Evolutionary conservation across 2,113 vertebrate genomes (phyloP).

Genomic region (Argyrosomus japonicus): DNA sequence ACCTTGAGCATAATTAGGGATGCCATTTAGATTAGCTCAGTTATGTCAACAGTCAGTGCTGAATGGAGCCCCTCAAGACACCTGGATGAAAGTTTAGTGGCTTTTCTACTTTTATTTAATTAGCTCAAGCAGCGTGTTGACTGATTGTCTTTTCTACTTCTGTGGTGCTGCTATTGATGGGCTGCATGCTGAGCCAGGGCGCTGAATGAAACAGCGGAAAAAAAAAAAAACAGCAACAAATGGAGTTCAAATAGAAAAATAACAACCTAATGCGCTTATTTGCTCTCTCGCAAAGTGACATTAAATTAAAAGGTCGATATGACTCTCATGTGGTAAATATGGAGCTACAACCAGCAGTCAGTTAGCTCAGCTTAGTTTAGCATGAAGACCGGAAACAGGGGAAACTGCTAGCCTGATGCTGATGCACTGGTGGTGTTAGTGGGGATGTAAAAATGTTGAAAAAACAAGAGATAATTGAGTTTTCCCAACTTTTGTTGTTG

Average conservation of each 20-base stretch:
- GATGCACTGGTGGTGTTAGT: too few relatives aligned
- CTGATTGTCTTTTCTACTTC: constrained; percentile 33
- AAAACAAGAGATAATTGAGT: too few relatives aligned
- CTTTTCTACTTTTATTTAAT: constrained; percentile 53
- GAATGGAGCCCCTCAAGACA: constrained; percentile 43
- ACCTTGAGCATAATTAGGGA: constrained; percentile 57
- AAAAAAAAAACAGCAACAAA: not conserved
- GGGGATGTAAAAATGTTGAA: too few relatives aligned
- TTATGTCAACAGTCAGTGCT: constrained; percentile 37
- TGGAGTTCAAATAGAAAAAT: not conserved
- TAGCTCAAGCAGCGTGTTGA: constrained; percentile 52
- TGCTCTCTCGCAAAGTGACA: not conserved
- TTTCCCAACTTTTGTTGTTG: too few relatives aligned
- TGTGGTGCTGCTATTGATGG: constrained; percentile 56
- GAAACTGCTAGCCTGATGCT: not conserved
- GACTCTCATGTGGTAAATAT: not conserved
- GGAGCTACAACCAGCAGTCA: not conserved
- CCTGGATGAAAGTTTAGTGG: constrained; percentile 31
- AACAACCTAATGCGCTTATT: not conserved
- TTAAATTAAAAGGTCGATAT: not conserved
- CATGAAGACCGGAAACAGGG: not conserved
- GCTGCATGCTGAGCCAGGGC: constrained; percentile 54
- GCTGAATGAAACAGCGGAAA: not conserved
- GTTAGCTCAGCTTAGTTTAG: not conserved
- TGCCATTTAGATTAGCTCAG: constrained; percentile 44